A percentile compares a stretch with the other conserved stretches of the same genome.
Conservation (phyloP, 1,140 invertebrate genomes). For the Zeugodacus cucurbitae region DNA sequence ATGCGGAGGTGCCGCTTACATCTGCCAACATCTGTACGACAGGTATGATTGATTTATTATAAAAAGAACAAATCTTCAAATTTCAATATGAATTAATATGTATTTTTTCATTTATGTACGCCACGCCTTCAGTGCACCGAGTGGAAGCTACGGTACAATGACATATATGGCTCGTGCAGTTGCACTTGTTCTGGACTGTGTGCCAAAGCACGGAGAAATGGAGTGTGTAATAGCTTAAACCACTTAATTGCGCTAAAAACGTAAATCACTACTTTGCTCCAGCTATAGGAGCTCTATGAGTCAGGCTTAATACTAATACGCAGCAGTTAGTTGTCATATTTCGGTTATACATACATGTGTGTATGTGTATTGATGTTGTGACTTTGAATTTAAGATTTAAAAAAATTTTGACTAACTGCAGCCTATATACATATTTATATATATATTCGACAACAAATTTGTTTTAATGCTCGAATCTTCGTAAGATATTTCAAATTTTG, state of each 20-base stretch:
- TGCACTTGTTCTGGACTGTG: constrained; percentile 77
- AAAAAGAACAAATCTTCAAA: background rate
- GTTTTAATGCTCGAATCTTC: background rate
- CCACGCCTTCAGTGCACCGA: constrained; percentile 78
- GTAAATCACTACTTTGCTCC: background rate
- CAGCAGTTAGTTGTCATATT: background rate
- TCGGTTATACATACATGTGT: background rate
- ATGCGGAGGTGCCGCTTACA: constrained; percentile 92
- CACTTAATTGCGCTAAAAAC: background rate
- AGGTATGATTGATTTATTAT: constrained; percentile 62
- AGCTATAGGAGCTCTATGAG: background rate
- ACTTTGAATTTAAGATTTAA: background rate
- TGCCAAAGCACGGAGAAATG: constrained; percentile 80
- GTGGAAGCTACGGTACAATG: constrained; percentile 97
- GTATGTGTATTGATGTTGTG: background rate
- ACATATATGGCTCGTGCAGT: constrained; percentile 94
- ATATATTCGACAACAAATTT: background rate
- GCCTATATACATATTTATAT: background rate
- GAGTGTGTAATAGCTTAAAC: constrained; percentile 81
- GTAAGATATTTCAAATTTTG: background rate
- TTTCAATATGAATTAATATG: constrained; percentile 8
- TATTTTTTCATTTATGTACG: constrained; percentile 11
- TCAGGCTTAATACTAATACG: background rate
- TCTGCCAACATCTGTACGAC: constrained; percentile 98
- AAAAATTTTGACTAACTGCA: background rate